phyloP scores from a whole-genome alignment of 1,140 invertebrate genomes.

The Brachionus angularis region DNA sequence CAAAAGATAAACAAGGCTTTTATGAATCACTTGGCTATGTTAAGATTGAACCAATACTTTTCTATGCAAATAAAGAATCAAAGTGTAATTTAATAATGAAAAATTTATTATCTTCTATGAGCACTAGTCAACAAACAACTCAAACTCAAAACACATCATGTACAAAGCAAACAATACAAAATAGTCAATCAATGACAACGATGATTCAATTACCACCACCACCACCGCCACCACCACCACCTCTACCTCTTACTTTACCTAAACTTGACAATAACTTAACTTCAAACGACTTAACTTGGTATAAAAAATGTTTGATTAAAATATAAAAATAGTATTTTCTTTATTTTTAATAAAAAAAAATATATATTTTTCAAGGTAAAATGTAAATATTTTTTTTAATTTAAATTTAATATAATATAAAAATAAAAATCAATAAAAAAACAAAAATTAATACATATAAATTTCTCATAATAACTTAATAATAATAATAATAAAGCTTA shows the following conservation, averaged over 20 bases:
- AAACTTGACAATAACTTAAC: too few relatives aligned
- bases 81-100: conserved; percentile 26
- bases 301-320: too few relatives aligned
- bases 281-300: too few relatives aligned
- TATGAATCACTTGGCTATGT: conserved; percentile 14
- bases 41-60: conserved; percentile 9
- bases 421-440: too few relatives aligned
- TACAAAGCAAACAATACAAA: neutral
- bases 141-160: neutral
- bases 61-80: conserved; percentile 21
- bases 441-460: too few relatives aligned
- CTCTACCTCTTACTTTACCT: neutral
- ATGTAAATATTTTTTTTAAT: too few relatives aligned
- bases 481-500: too few relatives aligned
- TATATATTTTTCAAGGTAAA: too few relatives aligned
- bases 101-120: conserved; percentile 17
- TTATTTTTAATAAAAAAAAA: too few relatives aligned
- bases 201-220: neutral
- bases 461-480: too few relatives aligned
- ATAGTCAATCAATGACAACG: neutral
- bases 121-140: neutral
- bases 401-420: too few relatives aligned
- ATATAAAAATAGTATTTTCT: too few relatives aligned
- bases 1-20: conserved; percentile 33
- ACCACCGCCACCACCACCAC: neutral